Base-by-base conservation (phyloP, 2,888 invertebrate genomes). In the Ormyrus rosae region DNA sequence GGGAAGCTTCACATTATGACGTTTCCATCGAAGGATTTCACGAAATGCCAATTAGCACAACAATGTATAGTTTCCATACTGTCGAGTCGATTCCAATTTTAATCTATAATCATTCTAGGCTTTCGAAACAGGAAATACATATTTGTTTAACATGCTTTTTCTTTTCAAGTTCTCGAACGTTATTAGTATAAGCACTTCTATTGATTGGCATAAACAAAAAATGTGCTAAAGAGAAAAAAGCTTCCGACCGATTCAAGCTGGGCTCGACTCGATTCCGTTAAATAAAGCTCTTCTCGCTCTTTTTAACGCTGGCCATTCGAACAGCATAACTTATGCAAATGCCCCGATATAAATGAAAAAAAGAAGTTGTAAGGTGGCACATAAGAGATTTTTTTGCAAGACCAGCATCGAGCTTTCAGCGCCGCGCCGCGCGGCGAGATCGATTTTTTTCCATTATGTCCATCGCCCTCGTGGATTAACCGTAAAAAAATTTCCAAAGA, bases 401-500 rank as follows among this genome's bases (percentile, higher is more conserved):
- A 4, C 7, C 73, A 73, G 56, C 73, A 55, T 50, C 9, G 5
- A 10, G 7, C 53, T 64, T 53, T n/a, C 48, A 69, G 9, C 19
- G 10, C 19, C 8, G 34, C 34, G 34, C 34, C 34, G 34, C 34
- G 34, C 34, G 13, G 55, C 53, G 8, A 53, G 51, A 65, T 72
- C 68, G 60, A 68, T 79, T 56, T 64, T 64, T 56, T 56, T 58
- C 72, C 34, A 78, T 73, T 73, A 56, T 10, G n/a, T 58, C 34
- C 9, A 61, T n/a, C 60, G 65, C 50, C 6, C 34, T 7, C 8
- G 19, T 53, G 51, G 46, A 69, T 73, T 45, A 79, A 79, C 69
- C 69, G 68, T 69, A 67, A 73, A 73, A 48, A 61, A 63, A 58
- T 83, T 72, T 56, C 71, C 78, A 83, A 85, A 85, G 84, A 84